phyloP scores from a whole-genome alignment of 2,888 invertebrate species.

The Chydorus sphaericus region DNA sequence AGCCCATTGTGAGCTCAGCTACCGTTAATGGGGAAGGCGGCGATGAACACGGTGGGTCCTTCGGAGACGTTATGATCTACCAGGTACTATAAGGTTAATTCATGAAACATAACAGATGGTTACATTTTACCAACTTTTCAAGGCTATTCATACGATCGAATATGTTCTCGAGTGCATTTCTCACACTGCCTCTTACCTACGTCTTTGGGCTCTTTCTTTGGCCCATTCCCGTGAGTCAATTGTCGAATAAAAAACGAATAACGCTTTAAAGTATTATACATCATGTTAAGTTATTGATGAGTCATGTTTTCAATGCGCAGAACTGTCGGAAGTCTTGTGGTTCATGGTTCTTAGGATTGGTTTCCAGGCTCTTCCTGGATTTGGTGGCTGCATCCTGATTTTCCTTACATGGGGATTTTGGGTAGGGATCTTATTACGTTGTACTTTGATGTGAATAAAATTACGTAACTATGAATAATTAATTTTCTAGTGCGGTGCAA shows the following conservation, averaged over 20 bases:
- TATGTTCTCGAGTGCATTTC: conserved; percentile 96
- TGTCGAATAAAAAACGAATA: too few species aligned
- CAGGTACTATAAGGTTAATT: too few species aligned
- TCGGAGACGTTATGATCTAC: conserved; percentile 58
- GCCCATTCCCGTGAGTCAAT: conserved; percentile 96
- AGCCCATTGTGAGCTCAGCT: not conserved
- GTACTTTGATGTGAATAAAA: too few species aligned
- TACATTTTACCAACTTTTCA: conserved; percentile 23
- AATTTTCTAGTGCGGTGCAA: conserved; percentile 76
- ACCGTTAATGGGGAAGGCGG: conserved; percentile 23
- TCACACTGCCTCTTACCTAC: conserved; percentile 96
- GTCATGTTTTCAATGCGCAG: conserved; percentile 26
- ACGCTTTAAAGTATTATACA: not conserved
- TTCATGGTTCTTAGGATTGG: conserved; percentile 73
- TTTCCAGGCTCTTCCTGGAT: conserved; percentile 48
- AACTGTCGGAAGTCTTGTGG: conserved; percentile 69
- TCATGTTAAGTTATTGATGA: not conserved
- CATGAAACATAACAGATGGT: too few species aligned
- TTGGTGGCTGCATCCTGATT: conserved; percentile 64
- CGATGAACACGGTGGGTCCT: conserved; percentile 52
- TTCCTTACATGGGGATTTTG: conserved; percentile 84
- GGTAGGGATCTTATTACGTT: too few species aligned
- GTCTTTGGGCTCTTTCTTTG: conserved; percentile 94
- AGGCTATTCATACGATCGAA: conserved; percentile 96
- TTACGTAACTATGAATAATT: too few species aligned